Percentiles rank a stretch among this genome's conserved stretches.
Conservation (phyloP, 2,797 vertebrate genomes). For the Todus mexicanus region DNA sequence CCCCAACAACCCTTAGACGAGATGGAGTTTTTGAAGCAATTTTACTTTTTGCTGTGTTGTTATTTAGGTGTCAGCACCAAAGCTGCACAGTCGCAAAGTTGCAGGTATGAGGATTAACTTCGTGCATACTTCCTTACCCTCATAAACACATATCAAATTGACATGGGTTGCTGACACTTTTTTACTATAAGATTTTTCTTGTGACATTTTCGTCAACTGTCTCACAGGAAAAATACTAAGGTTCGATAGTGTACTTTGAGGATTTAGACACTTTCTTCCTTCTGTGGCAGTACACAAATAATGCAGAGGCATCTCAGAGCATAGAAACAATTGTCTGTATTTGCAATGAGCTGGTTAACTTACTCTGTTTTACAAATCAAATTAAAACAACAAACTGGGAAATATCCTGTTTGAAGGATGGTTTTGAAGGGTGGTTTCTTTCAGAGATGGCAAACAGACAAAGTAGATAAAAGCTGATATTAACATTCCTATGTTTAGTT, state of each 20-base stretch:
- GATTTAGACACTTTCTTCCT: neutral
- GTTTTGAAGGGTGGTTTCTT: neutral
- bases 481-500: constrained; percentile 63
- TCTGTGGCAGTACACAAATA: neutral
- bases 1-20: constrained; percentile 15
- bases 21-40: constrained; percentile 44
- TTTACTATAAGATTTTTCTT: neutral
- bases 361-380: constrained; percentile 19
- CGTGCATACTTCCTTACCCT: neutral
- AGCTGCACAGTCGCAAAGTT: constrained; percentile 12
- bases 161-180: neutral
- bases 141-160: neutral
- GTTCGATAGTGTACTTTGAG: neutral
- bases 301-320: neutral
- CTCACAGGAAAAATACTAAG: neutral
- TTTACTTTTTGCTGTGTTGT: constrained; percentile 39
- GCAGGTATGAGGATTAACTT: constrained; percentile 9
- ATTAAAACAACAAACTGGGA: neutral
- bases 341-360: neutral
- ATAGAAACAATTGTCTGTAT: neutral
- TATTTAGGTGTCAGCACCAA: constrained; percentile 43
- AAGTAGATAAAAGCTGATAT: constrained; percentile 58
- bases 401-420: neutral
- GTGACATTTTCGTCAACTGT: neutral
- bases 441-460: neutral